Evolutionary conservation across 2,797 vertebrate species (phyloP), one percentile per base, ranked within the genome.

Genomic region (Neosalanx taihuensis): DNA sequence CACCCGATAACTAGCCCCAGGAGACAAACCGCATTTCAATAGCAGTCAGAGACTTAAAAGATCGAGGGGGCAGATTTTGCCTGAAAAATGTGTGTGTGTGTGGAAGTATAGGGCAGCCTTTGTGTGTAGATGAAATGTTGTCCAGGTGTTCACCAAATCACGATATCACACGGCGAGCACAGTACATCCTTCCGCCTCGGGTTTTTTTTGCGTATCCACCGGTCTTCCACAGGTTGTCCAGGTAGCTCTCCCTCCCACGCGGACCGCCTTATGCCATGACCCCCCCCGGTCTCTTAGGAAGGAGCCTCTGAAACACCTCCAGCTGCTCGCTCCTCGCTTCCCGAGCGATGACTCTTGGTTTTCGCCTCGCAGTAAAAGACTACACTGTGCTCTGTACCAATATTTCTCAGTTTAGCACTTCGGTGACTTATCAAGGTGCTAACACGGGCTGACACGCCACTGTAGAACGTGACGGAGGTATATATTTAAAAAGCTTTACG

Each of bases 381-480:
- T 18, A 17, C 1, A 56, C 15, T 56, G 51, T 6, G 51, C 51
- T n/a, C 6, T 5, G 18, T n/a, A 17, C 15, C 51, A 4, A 17
- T n/a, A 10, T 37, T 64, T 64, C 33, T n/a, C 62, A 64, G 62
- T 64, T 64, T 64, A 33, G 31, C 33, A 20, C 9, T 23, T 64
- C 33, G 4, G 9, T 2, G 62, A 37, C n/a, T 20, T 41, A 64
- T 18, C 23, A 20, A 17, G 33, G 2, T 12, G 41, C 41, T 15
- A 62, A 13, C 35, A 41, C 63, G 17, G 60, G 23, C 4, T 3
- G 58, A 60, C 58, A 60, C 23, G 10, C 23, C n/a, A n/a, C n/a
- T n/a, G n/a, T n/a, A n/a, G n/a, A n/a, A n/a, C n/a, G n/a, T n/a
- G 18, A 58, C 18, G 56, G 18, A 3, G 56, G 56, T 23, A 58